phyloP scores from a whole-genome alignment of 2,888 invertebrate species.

The Buathra laborator region DNA sequence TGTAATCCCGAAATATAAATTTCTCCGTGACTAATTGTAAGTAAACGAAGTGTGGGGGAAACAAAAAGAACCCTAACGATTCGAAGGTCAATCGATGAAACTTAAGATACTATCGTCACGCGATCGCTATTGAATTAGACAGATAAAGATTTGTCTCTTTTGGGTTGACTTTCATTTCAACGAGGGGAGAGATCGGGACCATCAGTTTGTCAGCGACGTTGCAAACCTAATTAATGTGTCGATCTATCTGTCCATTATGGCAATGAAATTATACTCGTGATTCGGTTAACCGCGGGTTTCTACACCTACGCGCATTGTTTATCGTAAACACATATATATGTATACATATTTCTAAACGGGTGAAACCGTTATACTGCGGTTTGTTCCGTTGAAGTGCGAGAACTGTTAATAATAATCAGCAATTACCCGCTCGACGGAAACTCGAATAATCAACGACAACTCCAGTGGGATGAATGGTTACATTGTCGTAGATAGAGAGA shows the following conservation, averaged over 20 bases:
- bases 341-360: no score
- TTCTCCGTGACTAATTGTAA: neutral
- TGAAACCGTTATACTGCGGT: neutral
- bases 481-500: neutral
- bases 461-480: neutral
- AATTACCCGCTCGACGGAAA: neutral
- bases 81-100: conserved; percentile 5
- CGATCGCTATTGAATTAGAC: conserved; percentile 4
- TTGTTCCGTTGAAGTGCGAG: neutral
- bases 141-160: conserved; percentile 6
- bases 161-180: neutral
- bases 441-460: neutral
- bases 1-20: neutral
- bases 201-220: conserved; percentile 11
- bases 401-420: neutral
- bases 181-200: neutral
- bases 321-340: neutral
- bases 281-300: neutral
- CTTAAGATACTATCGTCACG: neutral
- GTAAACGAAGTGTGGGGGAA: neutral
- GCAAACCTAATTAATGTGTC: conserved; percentile 25
- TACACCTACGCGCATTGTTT: neutral
- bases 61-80: neutral
- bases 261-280: neutral
- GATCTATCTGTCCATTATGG: conserved; percentile 29